These are phyloP conservation scores for Parelbella ahira DNA, from an alignment of 2,888 invertebrate species.

Conservation along the genomic window DNA sequence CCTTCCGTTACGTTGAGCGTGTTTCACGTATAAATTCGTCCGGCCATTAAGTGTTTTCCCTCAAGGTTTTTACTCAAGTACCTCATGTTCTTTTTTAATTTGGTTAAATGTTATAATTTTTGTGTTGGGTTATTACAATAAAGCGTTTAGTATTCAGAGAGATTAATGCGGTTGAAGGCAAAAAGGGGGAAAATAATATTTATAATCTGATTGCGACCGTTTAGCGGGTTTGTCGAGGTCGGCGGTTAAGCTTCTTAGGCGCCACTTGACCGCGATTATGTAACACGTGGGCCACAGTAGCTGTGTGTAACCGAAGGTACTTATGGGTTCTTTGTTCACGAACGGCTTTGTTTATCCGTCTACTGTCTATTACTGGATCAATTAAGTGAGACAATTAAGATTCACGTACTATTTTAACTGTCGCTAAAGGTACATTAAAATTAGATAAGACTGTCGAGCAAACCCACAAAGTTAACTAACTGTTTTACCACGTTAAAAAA, in stretches of 20 bases:
- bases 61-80: background rate
- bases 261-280: slow-evolving; percentile 60
- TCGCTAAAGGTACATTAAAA: no score
- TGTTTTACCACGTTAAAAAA: no score
- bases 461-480: no score
- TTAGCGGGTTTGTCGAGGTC: slow-evolving; percentile 46
- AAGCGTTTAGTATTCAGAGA: background rate
- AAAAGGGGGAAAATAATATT: slow-evolving; percentile 38
- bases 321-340: slow-evolving; percentile 17
- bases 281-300: slow-evolving; percentile 24
- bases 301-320: slow-evolving; percentile 1
- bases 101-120: no score
- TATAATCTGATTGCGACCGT: slow-evolving; percentile 53
- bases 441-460: no score
- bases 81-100: no score
- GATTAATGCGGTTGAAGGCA: slow-evolving; percentile 8
- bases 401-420: no score
- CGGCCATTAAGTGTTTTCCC: slow-evolving; percentile 11
- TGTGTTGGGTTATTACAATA: background rate
- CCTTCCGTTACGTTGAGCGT: slow-evolving; percentile 12
- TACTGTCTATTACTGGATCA: background rate
- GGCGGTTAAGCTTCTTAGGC: slow-evolving; percentile 56
- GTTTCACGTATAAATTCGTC: slow-evolving; percentile 19
- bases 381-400: background rate
- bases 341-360: slow-evolving; percentile 20